A percentile compares a stretch with the other conserved stretches of the same genome.
phyloP scores from a whole-genome alignment of 2,888 invertebrate genomes.

The Erpobdella octoculata region DNA sequence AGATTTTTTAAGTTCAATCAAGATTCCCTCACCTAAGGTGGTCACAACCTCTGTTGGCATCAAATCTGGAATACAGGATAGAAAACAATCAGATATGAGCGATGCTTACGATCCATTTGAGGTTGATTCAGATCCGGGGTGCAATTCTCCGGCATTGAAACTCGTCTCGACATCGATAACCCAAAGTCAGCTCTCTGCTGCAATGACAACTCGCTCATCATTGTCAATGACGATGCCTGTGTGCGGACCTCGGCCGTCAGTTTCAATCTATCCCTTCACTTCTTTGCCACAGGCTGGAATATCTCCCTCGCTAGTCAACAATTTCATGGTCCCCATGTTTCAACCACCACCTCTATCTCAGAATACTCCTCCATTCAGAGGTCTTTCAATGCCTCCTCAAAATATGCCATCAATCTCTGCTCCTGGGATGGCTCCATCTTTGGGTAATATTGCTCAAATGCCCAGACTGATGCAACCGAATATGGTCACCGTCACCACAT shows the following conservation, averaged over 20 bases:
- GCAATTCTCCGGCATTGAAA: not conserved
- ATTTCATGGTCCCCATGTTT: not conserved
- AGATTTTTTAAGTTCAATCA: constrained; percentile 2
- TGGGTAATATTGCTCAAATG: too few species aligned
- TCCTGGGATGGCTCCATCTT: not conserved
- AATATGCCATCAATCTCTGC: too few species aligned
- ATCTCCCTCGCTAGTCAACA: not conserved
- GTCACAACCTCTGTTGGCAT: not conserved
- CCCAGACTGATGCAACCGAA: too few species aligned
- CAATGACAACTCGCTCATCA: too few species aligned
- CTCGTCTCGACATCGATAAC: not conserved
- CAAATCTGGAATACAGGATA: not conserved
- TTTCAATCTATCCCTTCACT: not conserved
- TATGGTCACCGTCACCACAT: too few species aligned
- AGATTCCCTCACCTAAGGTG: not conserved
- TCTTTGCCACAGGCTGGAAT: too few species aligned
- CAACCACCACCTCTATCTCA: not conserved
- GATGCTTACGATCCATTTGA: constrained; percentile 24
- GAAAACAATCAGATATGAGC: not conserved
- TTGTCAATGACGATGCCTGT: not conserved
- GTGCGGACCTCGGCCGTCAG: too few species aligned
- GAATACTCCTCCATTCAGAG: not conserved
- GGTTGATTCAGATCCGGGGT: not conserved
- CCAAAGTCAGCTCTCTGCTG: too few species aligned
- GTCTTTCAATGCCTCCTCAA: not conserved